These are phyloP conservation scores for Pimpla rufipes DNA, from an alignment of 2,888 invertebrate genomes.

Conservation along the genomic window DNA sequence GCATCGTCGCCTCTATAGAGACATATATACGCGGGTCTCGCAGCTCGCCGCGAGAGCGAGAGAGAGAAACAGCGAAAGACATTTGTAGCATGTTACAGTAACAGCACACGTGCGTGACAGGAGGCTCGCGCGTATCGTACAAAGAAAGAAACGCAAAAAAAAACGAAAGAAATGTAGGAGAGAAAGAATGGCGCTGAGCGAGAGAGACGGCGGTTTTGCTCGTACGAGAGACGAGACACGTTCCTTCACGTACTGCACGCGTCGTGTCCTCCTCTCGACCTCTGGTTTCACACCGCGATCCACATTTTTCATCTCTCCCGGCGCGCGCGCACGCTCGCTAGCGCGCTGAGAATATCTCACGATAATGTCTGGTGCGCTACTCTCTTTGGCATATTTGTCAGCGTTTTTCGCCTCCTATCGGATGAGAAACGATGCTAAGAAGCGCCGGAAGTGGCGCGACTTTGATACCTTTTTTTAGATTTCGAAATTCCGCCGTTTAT, in stretches of 20 bases:
- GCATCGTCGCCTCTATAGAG: slow-evolving; percentile 13
- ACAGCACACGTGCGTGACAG: slow-evolving; percentile 68
- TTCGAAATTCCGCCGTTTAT: too few relatives aligned
- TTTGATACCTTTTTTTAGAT: too few relatives aligned
- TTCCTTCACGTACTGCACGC: slow-evolving; percentile 34
- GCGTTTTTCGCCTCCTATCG: background rate
- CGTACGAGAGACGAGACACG: slow-evolving; percentile 29
- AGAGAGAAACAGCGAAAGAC: slow-evolving; percentile 27
- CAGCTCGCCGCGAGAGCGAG: slow-evolving; percentile 4
- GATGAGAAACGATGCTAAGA: background rate
- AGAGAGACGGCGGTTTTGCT: slow-evolving; percentile 21
- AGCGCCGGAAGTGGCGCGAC: too few relatives aligned
- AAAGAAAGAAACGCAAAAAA: slow-evolving; percentile 41
- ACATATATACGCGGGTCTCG: background rate
- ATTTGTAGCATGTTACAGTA: slow-evolving; percentile 64
- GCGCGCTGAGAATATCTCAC: background rate
- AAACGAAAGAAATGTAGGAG: slow-evolving; percentile 16
- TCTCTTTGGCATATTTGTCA: background rate
- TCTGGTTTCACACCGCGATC: slow-evolving; percentile 35
- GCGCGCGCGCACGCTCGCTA: background rate
- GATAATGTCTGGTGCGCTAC: background rate
- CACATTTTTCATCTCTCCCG: slow-evolving; percentile 9
- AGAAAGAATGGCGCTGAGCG: slow-evolving; percentile 3
- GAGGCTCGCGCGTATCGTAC: slow-evolving; percentile 66
- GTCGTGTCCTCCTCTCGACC: slow-evolving; percentile 23